Conservation (phyloP, 2,888 invertebrate genomes). For the Ptychoptera contaminata region DNA sequence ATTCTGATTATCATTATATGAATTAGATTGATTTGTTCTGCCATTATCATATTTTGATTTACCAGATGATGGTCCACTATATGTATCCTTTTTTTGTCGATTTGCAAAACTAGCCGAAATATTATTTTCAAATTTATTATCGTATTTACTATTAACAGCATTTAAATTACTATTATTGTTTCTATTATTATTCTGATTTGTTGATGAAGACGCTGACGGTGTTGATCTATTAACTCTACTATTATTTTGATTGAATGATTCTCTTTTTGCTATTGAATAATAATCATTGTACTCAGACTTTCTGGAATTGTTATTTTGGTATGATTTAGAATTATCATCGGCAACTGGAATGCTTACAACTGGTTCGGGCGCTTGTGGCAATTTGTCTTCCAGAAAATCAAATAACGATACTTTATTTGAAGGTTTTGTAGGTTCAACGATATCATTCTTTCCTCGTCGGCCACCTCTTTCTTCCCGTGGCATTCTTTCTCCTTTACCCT, state of each 20-base stretch:
- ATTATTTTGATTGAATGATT: neutral
- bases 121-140: slow-evolving; percentile 27
- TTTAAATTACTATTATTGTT: slow-evolving; percentile 4
- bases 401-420: slow-evolving; percentile 66
- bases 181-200: slow-evolving; percentile 3
- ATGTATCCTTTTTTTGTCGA: slow-evolving; percentile 9
- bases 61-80: neutral
- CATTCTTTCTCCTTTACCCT: slow-evolving; percentile 10
- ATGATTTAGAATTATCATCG: too few species aligned
- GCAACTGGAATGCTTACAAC: slow-evolving; percentile 3
- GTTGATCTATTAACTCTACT: neutral
- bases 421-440: slow-evolving; percentile 49
- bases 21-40: neutral
- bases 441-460: slow-evolving; percentile 33
- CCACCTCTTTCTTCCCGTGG: slow-evolving; percentile 9
- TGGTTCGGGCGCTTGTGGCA: slow-evolving; percentile 22
- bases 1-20: slow-evolving; percentile 7
- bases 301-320: too few species aligned
- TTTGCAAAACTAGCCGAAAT: slow-evolving; percentile 27
- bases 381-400: slow-evolving; percentile 67
- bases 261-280: neutral
- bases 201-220: slow-evolving; percentile 4
- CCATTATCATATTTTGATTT: slow-evolving; percentile 4
- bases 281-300: neutral
- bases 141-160: slow-evolving; percentile 5